A percentile compares a stretch with the other conserved stretches of the same genome.
Conservation (phyloP, 2,113 vertebrate species). For the Protobothrops flavoviridis region DNA sequence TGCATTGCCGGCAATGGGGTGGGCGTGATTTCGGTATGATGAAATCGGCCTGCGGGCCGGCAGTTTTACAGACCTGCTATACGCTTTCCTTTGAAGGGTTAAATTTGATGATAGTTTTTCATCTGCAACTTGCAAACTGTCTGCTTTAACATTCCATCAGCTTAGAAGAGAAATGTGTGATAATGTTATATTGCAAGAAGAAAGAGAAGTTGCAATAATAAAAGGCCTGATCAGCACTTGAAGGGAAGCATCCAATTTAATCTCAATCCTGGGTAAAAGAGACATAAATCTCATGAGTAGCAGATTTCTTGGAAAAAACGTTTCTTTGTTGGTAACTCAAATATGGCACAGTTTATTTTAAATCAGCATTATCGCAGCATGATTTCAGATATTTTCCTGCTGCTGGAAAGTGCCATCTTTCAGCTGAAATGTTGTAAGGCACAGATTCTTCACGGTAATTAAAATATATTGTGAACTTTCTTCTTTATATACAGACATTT, state of each 20-base stretch:
- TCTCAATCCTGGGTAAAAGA: not conserved
- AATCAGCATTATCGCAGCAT: constrained; percentile 8
- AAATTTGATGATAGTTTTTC: not conserved
- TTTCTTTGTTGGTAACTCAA: constrained; percentile 5
- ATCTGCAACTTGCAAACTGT: not conserved
- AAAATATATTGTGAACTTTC: constrained; percentile 1
- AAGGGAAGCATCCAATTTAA: not conserved
- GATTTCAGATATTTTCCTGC: not conserved
- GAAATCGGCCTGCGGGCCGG: too few relatives aligned
- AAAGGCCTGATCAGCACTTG: not conserved
- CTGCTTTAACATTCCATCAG: not conserved
- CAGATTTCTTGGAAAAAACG: not conserved
- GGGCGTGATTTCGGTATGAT: too few relatives aligned
- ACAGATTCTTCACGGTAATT: constrained; percentile 13
- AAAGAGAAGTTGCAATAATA: not conserved
- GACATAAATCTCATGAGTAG: not conserved
- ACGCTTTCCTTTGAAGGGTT: not conserved
- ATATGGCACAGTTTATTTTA: constrained; percentile 5
- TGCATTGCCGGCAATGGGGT: too few relatives aligned
- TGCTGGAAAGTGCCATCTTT: constrained; percentile 18
- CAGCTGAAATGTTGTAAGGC: not conserved
- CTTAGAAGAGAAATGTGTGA: not conserved
- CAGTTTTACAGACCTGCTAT: not conserved
- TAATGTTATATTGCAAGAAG: not conserved
- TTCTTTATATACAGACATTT: not conserved